These are phyloP conservation scores for Oryzias melastigma DNA, from an alignment of 2,113 vertebrate species.

Conservation along the genomic window DNA sequence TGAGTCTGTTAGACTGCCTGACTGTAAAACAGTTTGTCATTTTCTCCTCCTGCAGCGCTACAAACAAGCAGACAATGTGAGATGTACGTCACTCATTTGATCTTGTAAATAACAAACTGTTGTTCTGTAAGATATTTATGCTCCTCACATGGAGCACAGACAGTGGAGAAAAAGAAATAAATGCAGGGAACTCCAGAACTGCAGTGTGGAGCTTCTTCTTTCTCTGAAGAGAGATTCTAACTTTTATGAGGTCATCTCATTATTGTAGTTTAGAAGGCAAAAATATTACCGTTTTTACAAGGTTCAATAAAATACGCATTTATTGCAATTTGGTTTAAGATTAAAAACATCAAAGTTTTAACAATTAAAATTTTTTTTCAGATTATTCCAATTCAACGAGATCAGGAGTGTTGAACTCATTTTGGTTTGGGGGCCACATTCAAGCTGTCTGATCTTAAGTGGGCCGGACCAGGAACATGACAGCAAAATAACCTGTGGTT, in stretches of 20 bases:
- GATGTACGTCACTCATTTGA: conserved; percentile 58
- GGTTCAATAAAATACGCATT: too few relatives aligned
- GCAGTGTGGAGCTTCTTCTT: background rate
- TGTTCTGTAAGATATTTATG: conserved; percentile 74
- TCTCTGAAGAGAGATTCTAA: background rate
- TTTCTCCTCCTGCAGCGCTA: conserved; percentile 12
- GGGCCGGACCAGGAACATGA: too few relatives aligned
- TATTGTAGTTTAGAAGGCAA: too few relatives aligned
- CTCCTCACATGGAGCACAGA: conserved; percentile 19
- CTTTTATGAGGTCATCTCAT: background rate
- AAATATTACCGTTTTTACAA: too few relatives aligned
- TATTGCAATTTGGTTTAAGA: too few relatives aligned
- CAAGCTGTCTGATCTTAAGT: too few relatives aligned
- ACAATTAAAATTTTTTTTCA: background rate
- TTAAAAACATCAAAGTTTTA: too few relatives aligned
- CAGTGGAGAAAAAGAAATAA: conserved; percentile 46
- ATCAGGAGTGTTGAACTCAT: too few relatives aligned
- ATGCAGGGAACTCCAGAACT: conserved; percentile 37
- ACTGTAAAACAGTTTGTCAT: conserved; percentile 11
- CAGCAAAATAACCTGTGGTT: too few relatives aligned
- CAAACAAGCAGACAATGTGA: conserved; percentile 44
- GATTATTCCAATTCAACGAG: too few relatives aligned
- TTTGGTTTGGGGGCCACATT: too few relatives aligned
- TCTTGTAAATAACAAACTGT: conserved; percentile 71
- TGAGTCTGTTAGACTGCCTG: background rate